Percentiles rank a stretch among this genome's conserved stretches.
phyloP scores from a whole-genome alignment of 2,113 vertebrate species.

The Spea multiplicata region DNA sequence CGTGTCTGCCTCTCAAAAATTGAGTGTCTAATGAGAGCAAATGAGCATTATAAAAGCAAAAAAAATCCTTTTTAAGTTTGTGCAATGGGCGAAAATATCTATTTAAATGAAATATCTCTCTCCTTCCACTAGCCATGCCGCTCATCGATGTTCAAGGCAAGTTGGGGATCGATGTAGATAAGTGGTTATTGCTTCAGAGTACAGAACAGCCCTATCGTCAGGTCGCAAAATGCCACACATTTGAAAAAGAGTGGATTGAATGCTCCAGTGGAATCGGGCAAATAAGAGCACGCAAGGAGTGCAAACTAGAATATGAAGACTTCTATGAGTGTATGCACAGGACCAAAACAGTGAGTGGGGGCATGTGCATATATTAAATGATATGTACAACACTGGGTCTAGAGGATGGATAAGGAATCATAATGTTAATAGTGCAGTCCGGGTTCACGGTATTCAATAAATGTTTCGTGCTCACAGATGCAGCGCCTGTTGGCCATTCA shows the following conservation, averaged over 20 bases:
- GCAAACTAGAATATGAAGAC: constrained; percentile 82
- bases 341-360: constrained; percentile 72
- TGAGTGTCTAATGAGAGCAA: too few relatives aligned
- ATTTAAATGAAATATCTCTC: background rate
- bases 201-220: constrained; percentile 65
- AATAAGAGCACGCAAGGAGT: constrained; percentile 79
- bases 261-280: constrained; percentile 81
- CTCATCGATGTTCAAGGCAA: constrained; percentile 75
- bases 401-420: too few relatives aligned
- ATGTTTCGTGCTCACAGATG: constrained; percentile 57
- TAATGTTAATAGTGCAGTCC: too few relatives aligned
- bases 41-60: too few relatives aligned
- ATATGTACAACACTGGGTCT: background rate
- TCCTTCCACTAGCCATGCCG: constrained; percentile 74
- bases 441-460: too few relatives aligned
- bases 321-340: constrained; percentile 82
- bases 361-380: background rate
- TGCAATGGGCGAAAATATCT: too few relatives aligned
- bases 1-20: too few relatives aligned
- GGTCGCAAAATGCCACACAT: constrained; percentile 75
- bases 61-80: too few relatives aligned
- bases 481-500: constrained; percentile 64
- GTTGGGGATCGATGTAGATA: constrained; percentile 77
- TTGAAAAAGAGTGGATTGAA: constrained; percentile 93
- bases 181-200: constrained; percentile 74